Evolutionary conservation across 2,113 vertebrate genomes (phyloP).

Genomic region (Synchiropus splendidus): DNA sequence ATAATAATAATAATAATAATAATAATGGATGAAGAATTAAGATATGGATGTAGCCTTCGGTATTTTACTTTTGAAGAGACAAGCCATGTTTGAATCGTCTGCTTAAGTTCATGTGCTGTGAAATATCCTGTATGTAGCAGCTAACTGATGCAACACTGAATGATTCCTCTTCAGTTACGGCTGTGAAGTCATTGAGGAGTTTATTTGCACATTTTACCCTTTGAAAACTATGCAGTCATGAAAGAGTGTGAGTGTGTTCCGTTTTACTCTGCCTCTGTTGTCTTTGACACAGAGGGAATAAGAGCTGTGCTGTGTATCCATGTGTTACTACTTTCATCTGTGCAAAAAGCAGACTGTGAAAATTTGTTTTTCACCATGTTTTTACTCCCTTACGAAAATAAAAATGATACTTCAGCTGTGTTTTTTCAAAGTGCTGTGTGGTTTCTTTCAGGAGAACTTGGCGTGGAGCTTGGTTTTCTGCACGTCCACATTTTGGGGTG

Average conservation of each 20-base stretch:
- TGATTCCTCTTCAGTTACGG: slow-evolving; percentile 29
- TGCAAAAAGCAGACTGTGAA: too few species aligned
- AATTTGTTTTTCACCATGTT: slow-evolving; percentile 31
- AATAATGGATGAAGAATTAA: too few species aligned
- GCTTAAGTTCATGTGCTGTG: too few species aligned
- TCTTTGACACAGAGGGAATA: too few species aligned
- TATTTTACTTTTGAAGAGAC: too few species aligned
- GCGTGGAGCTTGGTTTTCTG: slow-evolving; percentile 21
- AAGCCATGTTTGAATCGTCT: too few species aligned
- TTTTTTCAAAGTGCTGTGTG: not conserved
- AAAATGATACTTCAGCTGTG: slow-evolving; percentile 27
- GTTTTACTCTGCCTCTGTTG: too few species aligned
- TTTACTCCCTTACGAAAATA: slow-evolving; percentile 46
- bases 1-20: too few species aligned
- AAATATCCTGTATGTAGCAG: slow-evolving; percentile 26
- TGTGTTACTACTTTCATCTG: not conserved
- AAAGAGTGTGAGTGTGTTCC: slow-evolving; percentile 7
- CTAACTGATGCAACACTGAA: slow-evolving; percentile 18
- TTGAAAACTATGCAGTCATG: slow-evolving; percentile 58
- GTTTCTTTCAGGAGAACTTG: slow-evolving; percentile 3
- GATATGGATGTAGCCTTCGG: too few species aligned
- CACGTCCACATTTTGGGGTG: slow-evolving; percentile 33
- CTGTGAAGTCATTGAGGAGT: slow-evolving; percentile 19
- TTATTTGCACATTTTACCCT: slow-evolving; percentile 33
- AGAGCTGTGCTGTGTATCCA: slow-evolving; percentile 10